Percentiles rank a stretch among this genome's conserved stretches.
Conservation (phyloP, 2,888 invertebrate genomes). For the Candidula unifasciata region DNA sequence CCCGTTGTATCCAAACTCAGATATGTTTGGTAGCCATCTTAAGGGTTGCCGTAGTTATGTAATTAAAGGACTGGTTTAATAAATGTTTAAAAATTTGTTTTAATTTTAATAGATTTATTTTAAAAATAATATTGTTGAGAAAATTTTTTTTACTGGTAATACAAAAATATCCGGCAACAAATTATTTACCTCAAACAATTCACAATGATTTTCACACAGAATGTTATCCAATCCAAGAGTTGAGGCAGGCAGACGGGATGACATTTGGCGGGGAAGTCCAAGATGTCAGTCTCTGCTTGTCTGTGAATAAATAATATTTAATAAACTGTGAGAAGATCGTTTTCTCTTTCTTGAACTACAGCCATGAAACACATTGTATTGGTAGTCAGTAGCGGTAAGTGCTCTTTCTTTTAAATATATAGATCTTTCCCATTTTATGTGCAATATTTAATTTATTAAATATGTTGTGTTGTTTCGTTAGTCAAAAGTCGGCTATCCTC, state of each 20-base stretch:
- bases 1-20: too few species aligned
- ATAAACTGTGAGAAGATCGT: too few species aligned
- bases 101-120: background rate
- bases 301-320: too few species aligned
- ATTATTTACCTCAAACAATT: background rate
- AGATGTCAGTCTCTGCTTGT: too few species aligned
- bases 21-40: too few species aligned
- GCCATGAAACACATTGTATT: constrained; percentile 20
- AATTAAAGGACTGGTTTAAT: background rate
- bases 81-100: background rate
- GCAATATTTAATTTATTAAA: background rate
- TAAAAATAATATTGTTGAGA: background rate
- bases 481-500: too few species aligned
- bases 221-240: background rate
- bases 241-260: background rate
- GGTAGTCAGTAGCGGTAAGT: background rate
- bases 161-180: too few species aligned
- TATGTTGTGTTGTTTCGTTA: background rate
- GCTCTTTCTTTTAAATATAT: background rate
- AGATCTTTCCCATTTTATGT: background rate
- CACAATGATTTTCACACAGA: background rate
- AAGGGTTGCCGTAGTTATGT: background rate
- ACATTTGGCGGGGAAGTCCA: background rate
- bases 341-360: background rate
- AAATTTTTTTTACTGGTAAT: too few species aligned